These are phyloP conservation scores for Siderastrea radians DNA, from an alignment of 92 coral and sea anemone genomes.

Conservation along the genomic window DNA sequence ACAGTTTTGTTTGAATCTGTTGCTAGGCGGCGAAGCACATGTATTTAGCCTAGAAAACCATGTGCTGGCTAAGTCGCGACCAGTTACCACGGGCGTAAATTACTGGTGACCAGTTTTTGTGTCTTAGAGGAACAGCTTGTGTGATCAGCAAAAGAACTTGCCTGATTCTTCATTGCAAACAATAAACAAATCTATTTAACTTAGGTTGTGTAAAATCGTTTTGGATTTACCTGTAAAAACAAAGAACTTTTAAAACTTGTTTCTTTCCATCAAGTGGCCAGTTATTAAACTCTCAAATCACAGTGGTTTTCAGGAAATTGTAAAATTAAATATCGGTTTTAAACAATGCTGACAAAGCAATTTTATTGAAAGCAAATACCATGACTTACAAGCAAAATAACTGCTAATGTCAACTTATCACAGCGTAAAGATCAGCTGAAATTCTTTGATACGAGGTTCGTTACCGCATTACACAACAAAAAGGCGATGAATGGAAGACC, in stretches of 20 bases:
- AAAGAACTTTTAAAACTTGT: not conserved
- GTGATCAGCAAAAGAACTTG: not conserved
- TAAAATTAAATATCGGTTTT: not conserved
- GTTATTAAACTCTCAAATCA: not conserved
- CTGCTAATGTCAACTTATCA: too few relatives aligned
- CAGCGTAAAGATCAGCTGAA: not conserved
- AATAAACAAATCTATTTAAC: not conserved
- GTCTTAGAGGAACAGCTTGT: slow-evolving; percentile 25
- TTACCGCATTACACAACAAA: too few relatives aligned
- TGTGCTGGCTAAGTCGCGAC: not conserved
- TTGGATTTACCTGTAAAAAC: not conserved
- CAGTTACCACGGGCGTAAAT: not conserved
- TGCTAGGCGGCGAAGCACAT: slow-evolving; percentile 19
- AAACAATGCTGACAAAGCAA: not conserved
- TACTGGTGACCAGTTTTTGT: slow-evolving; percentile 24
- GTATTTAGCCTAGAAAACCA: slow-evolving; percentile 3
- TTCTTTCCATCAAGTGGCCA: not conserved
- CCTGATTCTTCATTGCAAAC: not conserved
- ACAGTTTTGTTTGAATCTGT: not conserved
- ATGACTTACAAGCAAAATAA: too few relatives aligned
- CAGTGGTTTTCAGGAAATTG: not conserved
- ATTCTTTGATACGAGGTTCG: too few relatives aligned
- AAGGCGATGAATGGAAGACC: not conserved
- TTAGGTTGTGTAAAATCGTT: not conserved
- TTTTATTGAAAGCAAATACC: not conserved